phyloP scores from a whole-genome alignment of 1,140 invertebrate species.

The Mizuhopecten yessoensis region DNA sequence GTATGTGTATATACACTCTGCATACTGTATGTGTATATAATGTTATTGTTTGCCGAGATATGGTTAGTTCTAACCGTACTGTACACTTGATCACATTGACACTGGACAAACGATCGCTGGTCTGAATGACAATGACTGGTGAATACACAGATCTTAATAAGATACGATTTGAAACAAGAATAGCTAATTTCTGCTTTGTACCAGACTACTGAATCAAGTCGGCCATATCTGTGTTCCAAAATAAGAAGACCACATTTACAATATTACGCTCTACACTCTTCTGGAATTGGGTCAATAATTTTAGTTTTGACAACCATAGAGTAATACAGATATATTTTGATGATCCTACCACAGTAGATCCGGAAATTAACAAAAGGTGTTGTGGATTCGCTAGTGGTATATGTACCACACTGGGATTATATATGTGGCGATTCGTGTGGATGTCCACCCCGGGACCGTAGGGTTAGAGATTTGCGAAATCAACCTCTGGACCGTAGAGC shows the following conservation, averaged over 20 bases:
- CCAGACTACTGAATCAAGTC: neutral
- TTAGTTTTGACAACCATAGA: neutral
- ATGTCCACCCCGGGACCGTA: neutral
- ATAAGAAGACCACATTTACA: neutral
- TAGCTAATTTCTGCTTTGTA: neutral
- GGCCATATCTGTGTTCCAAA: neutral
- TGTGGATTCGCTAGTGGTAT: neutral
- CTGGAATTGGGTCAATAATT: neutral
- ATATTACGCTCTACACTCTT: neutral
- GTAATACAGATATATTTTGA: neutral
- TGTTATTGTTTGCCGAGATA: neutral
- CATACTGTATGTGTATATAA: neutral
- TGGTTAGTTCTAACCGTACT: neutral
- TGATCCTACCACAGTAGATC: neutral
- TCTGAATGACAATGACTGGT: neutral
- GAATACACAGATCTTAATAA: neutral
- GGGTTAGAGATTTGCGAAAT: neutral
- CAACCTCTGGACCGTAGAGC: neutral
- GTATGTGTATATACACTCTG: too few relatives aligned
- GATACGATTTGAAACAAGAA: neutral
- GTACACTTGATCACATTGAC: slow-evolving; percentile 27
- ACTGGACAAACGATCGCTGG: neutral
- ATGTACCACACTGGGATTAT: neutral
- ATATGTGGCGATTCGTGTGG: neutral
- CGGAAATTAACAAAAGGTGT: neutral